Base-by-base conservation (phyloP, 2,113 vertebrate species). In the Equus quagga region DNA sequence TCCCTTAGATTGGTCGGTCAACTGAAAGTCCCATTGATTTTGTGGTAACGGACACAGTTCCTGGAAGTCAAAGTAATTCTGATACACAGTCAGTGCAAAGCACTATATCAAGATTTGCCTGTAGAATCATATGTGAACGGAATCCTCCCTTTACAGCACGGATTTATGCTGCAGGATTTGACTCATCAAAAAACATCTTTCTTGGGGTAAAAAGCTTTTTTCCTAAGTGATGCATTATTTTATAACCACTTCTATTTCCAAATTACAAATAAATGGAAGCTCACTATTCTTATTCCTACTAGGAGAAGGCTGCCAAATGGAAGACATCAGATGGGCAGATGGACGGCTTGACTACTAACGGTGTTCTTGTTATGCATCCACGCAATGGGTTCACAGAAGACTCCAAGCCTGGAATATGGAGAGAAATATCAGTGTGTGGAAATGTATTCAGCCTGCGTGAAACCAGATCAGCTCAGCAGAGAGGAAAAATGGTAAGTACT, bases 251-350 rank as follows among this genome's bases (percentile, higher is more conserved):
- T 78, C 0, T 93, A 60, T 28, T 84, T 98, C 49, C 0, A 90
- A 94, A 8, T 83, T 97, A 94, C 8, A 97, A 89, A 24, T 85
- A 91, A 89, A 79, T 87, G 6, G 41, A 73, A 97, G 36, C 44
- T 96, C 26, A 67, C 72, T 65, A 1, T 60, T 96, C 36, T 62
- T 96, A 65, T 86, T 12, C 80, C 79, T 88, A n/a, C 3, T 96
- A 99, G 99, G 99, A 99, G 98, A 99, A 99, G 93, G 99, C 99
- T 95, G 99, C 99, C 0, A 99, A 99, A 98, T 99, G 99, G 99
- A 99, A 99, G 98, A 99, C 99, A 2, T 97, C 98, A 3, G 99
- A 99, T 89, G 99, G 99, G 56, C 99, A 99, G 96, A 99, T 99
- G 99, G 99, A 99, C 54, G 99, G 99, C 13, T 98, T 99, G 94